Base-by-base conservation (phyloP, 2,888 invertebrate species). In the Mycalesis mineus region DNA sequence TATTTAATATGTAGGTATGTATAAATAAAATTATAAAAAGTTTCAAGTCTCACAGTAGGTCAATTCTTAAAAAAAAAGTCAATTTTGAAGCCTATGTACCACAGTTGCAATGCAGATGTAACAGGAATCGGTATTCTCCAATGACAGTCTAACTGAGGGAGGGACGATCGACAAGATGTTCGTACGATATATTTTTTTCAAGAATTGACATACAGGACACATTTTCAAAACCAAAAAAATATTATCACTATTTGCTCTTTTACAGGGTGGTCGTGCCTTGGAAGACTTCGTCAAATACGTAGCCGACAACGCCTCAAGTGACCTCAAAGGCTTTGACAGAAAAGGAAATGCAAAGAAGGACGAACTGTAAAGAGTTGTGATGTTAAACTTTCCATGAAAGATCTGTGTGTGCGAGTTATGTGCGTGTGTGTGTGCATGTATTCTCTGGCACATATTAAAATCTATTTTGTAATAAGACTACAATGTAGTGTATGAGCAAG, bases 271-370 rank as follows among this genome's bases (percentile, higher is more conserved):
- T 2, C 95, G 99, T 60, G 95, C 97, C 68, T 86, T 97, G 6
- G 94, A 98, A 63, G 99, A 99, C 81, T 98, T 99, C 84, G 72
- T 99, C 66, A 96, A 97, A 77, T 99, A 96, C 88, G 95, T 99
- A 69, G 94, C 99, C 48, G 95, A 96, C 80, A 95, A 98, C 68
- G 92, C 99, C 11, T 96, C 97, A 52, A 91, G 93, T 65, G 97
- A 96, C 77, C 93, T 99, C 71, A 95, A 94, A 68, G 94, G 95
- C 63, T 98, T 91, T 82, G 96, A 96, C 88, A 93, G 97, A 65
- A 95, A 93, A 75, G 99, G 99, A 72, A 94, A 78, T 36, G 70
- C 75, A 68, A 89, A 85, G 76, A 90, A 85, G 76, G 84, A 88
- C n/a, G 89, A 89, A 71, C 68, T 89, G 74, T 89, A 89, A 74